These are phyloP conservation scores for Danionella cerebrum DNA, from an alignment of 2,113 vertebrate species.

Conservation along the genomic window DNA sequence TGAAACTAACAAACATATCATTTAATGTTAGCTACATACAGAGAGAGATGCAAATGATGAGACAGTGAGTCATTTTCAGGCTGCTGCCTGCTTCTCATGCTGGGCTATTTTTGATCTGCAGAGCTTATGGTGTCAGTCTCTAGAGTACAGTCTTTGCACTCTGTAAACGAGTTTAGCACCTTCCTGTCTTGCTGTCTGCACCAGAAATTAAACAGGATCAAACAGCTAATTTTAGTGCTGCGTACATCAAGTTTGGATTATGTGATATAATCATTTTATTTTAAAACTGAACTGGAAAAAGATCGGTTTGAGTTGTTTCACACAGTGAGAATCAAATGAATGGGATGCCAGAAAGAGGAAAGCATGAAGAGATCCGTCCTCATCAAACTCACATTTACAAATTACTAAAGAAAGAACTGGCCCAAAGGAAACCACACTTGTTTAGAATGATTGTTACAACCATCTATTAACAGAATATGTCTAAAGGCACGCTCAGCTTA, in stretches of 20 bases:
- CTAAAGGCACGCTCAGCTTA: too few species aligned
- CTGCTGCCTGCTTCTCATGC: background rate
- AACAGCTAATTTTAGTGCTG: slow-evolving; percentile 35
- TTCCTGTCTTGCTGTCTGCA: background rate
- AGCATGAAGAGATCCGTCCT: too few species aligned
- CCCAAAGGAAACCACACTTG: too few species aligned
- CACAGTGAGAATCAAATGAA: background rate
- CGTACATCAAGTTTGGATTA: background rate
- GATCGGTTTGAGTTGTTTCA: too few species aligned
- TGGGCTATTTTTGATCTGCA: background rate
- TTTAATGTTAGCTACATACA: background rate
- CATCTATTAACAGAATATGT: too few species aligned
- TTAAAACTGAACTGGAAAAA: too few species aligned
- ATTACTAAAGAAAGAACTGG: too few species aligned
- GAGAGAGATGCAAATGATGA: background rate
- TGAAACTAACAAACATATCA: background rate
- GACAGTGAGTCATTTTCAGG: slow-evolving; percentile 1
- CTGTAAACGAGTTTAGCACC: slow-evolving; percentile 30
- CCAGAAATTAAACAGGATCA: slow-evolving; percentile 36
- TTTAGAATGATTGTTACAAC: too few species aligned
- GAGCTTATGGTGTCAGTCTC: background rate
- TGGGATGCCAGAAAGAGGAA: too few species aligned
- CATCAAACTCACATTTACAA: too few species aligned
- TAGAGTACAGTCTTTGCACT: slow-evolving; percentile 30
- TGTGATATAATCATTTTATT: slow-evolving; percentile 12